Percentiles rank a stretch among this genome's conserved stretches.
Evolutionary conservation across 2,888 invertebrate genomes (phyloP).

Genomic region (Ariolimax columbianus): DNA sequence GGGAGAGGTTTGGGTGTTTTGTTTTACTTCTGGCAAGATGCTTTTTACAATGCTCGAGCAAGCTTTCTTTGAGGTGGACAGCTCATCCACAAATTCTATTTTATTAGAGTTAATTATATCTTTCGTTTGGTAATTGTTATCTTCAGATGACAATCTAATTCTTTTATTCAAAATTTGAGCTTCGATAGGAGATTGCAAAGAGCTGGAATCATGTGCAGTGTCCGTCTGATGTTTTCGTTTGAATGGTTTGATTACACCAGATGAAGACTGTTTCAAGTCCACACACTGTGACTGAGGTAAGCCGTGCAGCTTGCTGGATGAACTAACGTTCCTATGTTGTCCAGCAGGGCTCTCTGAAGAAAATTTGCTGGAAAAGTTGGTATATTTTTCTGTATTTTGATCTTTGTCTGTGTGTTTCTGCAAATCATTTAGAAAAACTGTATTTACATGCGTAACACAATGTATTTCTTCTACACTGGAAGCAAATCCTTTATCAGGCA

Average conservation of each 20-base stretch:
- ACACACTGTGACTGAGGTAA: not conserved
- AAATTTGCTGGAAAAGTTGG: no score
- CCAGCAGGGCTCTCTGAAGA: not conserved
- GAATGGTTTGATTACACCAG: not conserved
- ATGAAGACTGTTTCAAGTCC: conserved; percentile 32
- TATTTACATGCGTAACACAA: not conserved
- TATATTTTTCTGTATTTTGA: not conserved
- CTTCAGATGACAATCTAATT: not conserved
- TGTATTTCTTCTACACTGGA: conserved; percentile 33
- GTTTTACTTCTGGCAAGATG: not conserved
- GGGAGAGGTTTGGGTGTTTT: not conserved
- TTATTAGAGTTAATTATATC: not conserved
- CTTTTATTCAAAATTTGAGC: not conserved
- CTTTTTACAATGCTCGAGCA: not conserved
- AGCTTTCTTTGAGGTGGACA: not conserved
- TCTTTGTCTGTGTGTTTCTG: not conserved
- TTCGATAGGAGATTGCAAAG: not conserved
- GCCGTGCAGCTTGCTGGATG: not conserved
- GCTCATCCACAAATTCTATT: not conserved
- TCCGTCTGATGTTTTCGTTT: not conserved
- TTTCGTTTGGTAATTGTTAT: not conserved
- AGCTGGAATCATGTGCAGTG: not conserved
- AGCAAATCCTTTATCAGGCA: conserved; percentile 20
- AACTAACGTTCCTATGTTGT: not conserved
- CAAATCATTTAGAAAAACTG: no score